Conservation (phyloP, 2,888 invertebrate species). For the Malachius bipustulatus region DNA sequence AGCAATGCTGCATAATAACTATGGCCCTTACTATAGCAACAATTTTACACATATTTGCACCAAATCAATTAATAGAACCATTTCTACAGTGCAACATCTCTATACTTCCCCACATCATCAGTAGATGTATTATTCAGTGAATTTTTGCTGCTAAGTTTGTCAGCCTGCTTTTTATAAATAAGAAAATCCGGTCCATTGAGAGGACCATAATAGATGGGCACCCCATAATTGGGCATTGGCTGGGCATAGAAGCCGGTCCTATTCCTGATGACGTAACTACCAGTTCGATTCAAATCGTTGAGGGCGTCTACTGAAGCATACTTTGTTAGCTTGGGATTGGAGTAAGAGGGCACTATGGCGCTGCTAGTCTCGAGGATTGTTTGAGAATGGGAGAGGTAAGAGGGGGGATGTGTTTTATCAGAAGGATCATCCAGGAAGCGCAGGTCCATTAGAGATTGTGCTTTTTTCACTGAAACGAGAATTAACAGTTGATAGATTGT, state of each 20-base stretch:
- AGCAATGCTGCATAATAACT: no score
- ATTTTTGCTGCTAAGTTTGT: conserved; percentile 30
- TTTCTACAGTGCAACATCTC: conserved; percentile 35
- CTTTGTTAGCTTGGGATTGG: conserved; percentile 24
- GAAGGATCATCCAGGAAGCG: conserved; percentile 26
- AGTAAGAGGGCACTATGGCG: conserved; percentile 24
- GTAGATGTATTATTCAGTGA: conserved; percentile 36
- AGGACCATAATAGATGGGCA: conserved; percentile 37
- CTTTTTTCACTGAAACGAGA: conserved; percentile 29
- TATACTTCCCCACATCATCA: conserved; percentile 37
- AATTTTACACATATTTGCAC: no score
- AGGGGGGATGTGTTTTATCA: conserved; percentile 22
- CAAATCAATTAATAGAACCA: no score
- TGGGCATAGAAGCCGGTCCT: conserved; percentile 35
- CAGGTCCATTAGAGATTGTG: conserved; percentile 36
- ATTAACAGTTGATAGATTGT: conserved; percentile 1
- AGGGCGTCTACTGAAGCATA: conserved; percentile 33
- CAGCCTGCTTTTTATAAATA: conserved; percentile 35
- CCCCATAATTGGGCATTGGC: conserved; percentile 34
- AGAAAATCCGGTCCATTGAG: conserved; percentile 36
- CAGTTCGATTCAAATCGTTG: conserved; percentile 25
- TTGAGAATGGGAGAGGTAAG: conserved; percentile 26
- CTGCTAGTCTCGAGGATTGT: conserved; percentile 25
- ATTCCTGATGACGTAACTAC: conserved; percentile 32
- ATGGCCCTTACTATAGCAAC: no score